Conservation (phyloP, 2,797 vertebrate species). For the Moxostoma hubbsi region DNA sequence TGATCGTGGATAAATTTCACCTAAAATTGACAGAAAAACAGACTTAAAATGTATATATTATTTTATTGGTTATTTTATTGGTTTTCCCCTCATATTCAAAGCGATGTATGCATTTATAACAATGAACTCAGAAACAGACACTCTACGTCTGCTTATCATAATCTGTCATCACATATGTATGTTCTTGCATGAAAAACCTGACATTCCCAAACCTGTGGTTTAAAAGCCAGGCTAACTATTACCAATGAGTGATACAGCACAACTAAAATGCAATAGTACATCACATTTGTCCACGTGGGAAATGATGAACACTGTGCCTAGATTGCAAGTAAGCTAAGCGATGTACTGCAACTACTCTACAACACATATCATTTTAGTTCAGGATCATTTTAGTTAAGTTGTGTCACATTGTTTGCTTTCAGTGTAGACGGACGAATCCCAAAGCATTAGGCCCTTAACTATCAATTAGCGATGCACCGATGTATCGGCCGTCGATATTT, state of each 20-base stretch:
- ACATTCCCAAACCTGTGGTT: no score
- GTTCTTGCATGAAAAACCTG: no score
- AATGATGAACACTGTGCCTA: not conserved
- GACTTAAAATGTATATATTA: not conserved
- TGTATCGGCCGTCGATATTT: no score
- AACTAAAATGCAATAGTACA: not conserved
- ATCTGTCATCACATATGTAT: no score
- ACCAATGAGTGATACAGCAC: not conserved
- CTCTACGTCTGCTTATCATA: no score
- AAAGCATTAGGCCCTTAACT: not conserved
- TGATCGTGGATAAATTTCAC: slow-evolving; percentile 99
- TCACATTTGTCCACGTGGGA: not conserved
- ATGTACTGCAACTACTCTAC: no score
- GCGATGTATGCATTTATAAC: not conserved
- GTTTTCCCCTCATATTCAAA: no score
- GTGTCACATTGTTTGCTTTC: not conserved
- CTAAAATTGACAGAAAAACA: slow-evolving; percentile 66
- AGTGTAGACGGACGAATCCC: not conserved
- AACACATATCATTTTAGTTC: no score
- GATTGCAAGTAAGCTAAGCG: not conserved
- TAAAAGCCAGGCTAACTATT: no score
- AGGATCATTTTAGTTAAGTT: no score
- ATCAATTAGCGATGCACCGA: not conserved
- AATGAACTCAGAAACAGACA: no score
- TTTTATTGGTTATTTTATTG: no score